Conservation (phyloP, 1,140 invertebrate species). For the Heliconius congener region DNA sequence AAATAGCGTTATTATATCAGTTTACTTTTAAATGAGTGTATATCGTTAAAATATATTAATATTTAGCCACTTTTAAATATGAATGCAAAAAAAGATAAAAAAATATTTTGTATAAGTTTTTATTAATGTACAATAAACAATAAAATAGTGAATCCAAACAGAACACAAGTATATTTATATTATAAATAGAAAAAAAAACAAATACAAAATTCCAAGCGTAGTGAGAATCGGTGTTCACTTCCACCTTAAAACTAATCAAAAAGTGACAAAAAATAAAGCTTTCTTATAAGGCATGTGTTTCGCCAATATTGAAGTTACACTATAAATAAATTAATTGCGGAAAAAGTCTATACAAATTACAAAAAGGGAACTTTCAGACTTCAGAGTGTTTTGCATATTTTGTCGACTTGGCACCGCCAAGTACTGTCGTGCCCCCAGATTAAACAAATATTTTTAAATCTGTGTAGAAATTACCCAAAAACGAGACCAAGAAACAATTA, state of each 20-base stretch:
- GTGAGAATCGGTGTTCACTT: slow-evolving; percentile 19
- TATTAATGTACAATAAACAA: not conserved
- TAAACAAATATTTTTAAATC: too few species aligned
- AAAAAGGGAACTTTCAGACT: slow-evolving; percentile 14
- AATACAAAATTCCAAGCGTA: slow-evolving; percentile 27
- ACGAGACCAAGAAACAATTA: too few species aligned
- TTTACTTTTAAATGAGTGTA: too few species aligned
- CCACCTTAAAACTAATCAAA: slow-evolving; percentile 32
- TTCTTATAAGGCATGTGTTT: slow-evolving; percentile 27
- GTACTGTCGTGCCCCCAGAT: too few species aligned
- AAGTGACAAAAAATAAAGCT: slow-evolving; percentile 31
- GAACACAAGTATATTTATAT: slow-evolving; percentile 13
- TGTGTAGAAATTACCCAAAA: too few species aligned
- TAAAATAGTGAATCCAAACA: slow-evolving; percentile 20
- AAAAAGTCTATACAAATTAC: slow-evolving; percentile 16
- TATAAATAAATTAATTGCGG: slow-evolving; percentile 23
- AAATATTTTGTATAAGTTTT: too few species aligned
- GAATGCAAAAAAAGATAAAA: too few species aligned
- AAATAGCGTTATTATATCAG: too few species aligned
- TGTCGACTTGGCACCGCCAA: too few species aligned
- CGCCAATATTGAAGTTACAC: slow-evolving; percentile 14
- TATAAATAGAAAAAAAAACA: not conserved
- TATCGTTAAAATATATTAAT: too few species aligned
- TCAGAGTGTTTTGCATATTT: too few species aligned
- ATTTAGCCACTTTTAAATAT: too few species aligned